Base-by-base conservation (phyloP, 2,888 invertebrate species). In the Gymnocheta viridis region DNA sequence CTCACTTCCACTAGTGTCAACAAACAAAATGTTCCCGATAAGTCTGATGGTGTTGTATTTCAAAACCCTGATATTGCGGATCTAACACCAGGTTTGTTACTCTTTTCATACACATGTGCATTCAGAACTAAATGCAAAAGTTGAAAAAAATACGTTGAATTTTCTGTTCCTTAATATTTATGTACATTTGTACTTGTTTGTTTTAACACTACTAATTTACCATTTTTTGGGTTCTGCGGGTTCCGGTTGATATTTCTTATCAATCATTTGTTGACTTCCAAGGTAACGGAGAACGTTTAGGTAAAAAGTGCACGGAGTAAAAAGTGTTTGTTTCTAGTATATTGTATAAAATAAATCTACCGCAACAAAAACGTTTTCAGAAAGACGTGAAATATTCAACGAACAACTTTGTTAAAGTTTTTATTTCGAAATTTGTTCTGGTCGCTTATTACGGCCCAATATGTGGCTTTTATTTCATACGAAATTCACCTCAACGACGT, bases 11-110 rank as follows among this genome's bases (percentile, higher is more conserved):
- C 29, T 47, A 87, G 82, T 86, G 74, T 81, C 82, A 67, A 79
- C 86, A 73, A 78, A 79, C 91, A 90, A 74, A 83, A 82, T n/a
- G 54, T 62, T 62, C 29, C 47, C 22, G 83, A 73, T 76, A 84
- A 82, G 77, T 86, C 74, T 84, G 86, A 86, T 60, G 72, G 88
- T 90, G 86, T 89, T 87, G 86, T 85, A 85, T 87, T 91, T 89
- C 86, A 90, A 87, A 88, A 87, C 87, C 86, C 90, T 79, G 92
- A 89, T 88, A 92, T 88, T 49, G 89, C 90, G 85, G 94, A 94
- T 85, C 91, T 94, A 74, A 94, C 94, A 66, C 94, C 94, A 86
- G 94, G 94, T 94, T 88, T 86, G 89, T 89, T 70, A 69, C 38
- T 12, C 2, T 44, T 56, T 66, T 54, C 74, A 49, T 73, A 38